Evolutionary conservation across 2,888 invertebrate species (phyloP).

Genomic region (Perithous albicinctus): DNA sequence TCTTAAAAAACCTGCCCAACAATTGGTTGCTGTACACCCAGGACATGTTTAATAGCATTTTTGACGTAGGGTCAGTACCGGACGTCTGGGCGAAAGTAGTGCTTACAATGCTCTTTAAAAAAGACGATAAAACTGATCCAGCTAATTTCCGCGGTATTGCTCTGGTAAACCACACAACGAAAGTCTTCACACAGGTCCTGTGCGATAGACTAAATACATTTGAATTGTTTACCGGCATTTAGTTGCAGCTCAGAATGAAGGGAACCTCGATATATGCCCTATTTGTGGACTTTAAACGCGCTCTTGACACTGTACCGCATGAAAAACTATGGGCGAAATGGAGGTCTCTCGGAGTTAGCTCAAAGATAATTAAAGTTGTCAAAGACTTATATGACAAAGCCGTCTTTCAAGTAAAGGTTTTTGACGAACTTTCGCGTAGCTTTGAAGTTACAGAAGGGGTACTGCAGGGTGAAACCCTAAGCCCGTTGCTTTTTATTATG

Average conservation of each 20-base stretch:
- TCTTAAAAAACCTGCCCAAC: conserved; percentile 24
- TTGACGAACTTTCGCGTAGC: background rate
- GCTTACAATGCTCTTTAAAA: conserved; percentile 55
- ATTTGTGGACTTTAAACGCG: conserved; percentile 65
- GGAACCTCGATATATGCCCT: conserved; percentile 55
- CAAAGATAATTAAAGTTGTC: conserved; percentile 62
- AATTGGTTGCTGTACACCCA: conserved; percentile 8
- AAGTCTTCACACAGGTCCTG: too few species aligned
- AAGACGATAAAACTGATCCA: conserved; percentile 10
- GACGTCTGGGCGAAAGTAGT: conserved; percentile 28
- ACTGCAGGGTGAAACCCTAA: conserved; percentile 9
- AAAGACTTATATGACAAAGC: conserved; percentile 34
- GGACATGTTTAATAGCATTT: conserved; percentile 30
- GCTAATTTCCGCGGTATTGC: conserved; percentile 69
- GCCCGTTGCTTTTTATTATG: conserved; percentile 42
- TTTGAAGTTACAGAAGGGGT: conserved; percentile 11
- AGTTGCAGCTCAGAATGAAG: conserved; percentile 44
- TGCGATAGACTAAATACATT: conserved; percentile 64
- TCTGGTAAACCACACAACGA: conserved; percentile 62
- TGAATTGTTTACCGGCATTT: conserved; percentile 44
- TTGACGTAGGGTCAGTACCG: conserved; percentile 4
- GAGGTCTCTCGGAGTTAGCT: conserved; percentile 45
- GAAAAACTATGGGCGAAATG: conserved; percentile 63
- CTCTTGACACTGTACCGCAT: conserved; percentile 63
- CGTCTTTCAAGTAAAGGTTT: background rate